phyloP scores from a whole-genome alignment of 2,113 vertebrate species.

The Oriolus oriolus region DNA sequence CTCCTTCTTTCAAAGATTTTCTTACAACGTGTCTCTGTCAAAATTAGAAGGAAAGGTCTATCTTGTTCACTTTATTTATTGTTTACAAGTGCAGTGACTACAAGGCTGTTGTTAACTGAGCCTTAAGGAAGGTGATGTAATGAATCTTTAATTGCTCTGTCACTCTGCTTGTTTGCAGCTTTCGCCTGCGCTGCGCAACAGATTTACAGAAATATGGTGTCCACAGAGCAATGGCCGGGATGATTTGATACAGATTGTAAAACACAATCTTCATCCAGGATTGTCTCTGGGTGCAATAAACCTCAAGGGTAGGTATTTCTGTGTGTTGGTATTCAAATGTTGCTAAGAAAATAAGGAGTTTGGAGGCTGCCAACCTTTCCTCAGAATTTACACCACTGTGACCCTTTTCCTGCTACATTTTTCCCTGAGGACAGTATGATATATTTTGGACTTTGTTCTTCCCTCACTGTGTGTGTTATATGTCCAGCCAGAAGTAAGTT shows the following conservation, averaged over 20 bases:
- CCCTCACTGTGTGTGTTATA: not conserved
- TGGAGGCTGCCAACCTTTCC: not conserved
- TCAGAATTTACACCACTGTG: not conserved
- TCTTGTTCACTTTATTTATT: not conserved
- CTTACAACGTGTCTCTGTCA: not conserved
- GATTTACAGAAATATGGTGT: constrained; percentile 98
- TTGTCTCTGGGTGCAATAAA: constrained; percentile 75
- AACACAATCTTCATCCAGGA: constrained; percentile 83
- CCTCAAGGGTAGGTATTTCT: constrained; percentile 63
- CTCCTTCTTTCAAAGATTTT: not conserved
- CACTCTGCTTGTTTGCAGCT: constrained; percentile 73
- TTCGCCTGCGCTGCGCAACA: constrained; percentile 92
- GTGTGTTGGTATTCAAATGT: not conserved
- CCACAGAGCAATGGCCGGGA: constrained; percentile 83
- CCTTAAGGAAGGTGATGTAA: not conserved
- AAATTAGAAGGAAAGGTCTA: not conserved
- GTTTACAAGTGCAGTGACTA: not conserved
- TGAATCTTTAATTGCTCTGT: not conserved
- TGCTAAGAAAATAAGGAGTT: not conserved
- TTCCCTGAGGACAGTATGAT: not conserved
- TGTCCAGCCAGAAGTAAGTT: not conserved
- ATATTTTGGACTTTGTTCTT: not conserved
- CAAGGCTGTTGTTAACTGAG: not conserved
- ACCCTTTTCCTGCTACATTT: not conserved
- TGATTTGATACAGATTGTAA: constrained; percentile 90